phyloP scores from a whole-genome alignment of 2,888 invertebrate species.

The Nebria salina region DNA sequence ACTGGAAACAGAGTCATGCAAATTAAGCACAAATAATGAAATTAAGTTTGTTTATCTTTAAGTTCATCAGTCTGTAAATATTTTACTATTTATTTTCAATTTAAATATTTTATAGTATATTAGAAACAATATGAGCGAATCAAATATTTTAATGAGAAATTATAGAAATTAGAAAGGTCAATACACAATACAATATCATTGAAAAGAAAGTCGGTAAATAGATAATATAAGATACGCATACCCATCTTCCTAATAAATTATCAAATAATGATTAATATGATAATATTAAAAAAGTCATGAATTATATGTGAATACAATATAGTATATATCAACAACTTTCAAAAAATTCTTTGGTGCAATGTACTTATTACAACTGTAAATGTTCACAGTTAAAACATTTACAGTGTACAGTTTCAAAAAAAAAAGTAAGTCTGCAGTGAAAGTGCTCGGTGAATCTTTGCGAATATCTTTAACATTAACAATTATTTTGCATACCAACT shows the following conservation, averaged over 20 bases:
- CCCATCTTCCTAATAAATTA: background rate
- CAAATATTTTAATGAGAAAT: background rate
- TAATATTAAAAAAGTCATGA: background rate
- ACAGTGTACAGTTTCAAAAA: slow-evolving; percentile 13
- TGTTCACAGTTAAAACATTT: slow-evolving; percentile 25
- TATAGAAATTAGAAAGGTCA: background rate
- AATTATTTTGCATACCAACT: no score
- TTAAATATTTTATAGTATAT: background rate
- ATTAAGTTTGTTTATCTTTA: background rate
- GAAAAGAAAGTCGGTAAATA: slow-evolving; percentile 6
- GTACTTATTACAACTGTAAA: slow-evolving; percentile 21
- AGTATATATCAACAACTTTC: background rate
- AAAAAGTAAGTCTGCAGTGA: slow-evolving; percentile 18
- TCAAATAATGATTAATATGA: background rate
- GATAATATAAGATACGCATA: background rate
- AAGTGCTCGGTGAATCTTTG: slow-evolving; percentile 23
- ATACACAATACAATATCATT: background rate
- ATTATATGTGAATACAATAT: background rate
- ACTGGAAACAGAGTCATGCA: background rate
- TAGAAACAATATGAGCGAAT: background rate
- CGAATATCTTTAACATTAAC: slow-evolving; percentile 20
- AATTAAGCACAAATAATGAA: background rate
- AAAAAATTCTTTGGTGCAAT: background rate
- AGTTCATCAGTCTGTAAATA: background rate
- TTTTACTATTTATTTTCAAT: background rate